Conservation (phyloP, 2,113 vertebrate species). For the Xiphophorus hellerii region DNA sequence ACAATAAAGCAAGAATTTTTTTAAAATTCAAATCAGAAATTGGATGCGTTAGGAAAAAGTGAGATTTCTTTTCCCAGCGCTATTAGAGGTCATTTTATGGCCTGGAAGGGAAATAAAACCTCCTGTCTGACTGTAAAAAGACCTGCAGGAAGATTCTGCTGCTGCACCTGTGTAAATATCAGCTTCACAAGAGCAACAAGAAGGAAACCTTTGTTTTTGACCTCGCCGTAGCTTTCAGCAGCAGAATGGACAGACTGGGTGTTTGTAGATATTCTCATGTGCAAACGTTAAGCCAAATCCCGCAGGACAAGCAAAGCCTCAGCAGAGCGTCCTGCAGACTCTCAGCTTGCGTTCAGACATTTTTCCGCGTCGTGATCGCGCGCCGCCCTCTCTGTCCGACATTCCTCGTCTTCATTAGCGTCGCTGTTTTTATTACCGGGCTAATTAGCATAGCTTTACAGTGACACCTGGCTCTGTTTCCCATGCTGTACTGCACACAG, state of each 20-base stretch:
- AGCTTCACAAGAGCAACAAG: not conserved
- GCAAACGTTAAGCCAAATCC: not conserved
- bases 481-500: conserved; percentile 33
- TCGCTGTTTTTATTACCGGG: conserved; percentile 61
- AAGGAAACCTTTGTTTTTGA: not conserved
- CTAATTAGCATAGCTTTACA: conserved; percentile 67
- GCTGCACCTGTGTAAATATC: conserved; percentile 9
- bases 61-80: too few species aligned
- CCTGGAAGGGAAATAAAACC: not conserved
- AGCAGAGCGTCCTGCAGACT: conserved; percentile 4
- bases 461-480: conserved; percentile 58
- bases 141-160: conserved; percentile 6
- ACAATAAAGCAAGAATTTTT: too few species aligned
- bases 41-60: too few species aligned
- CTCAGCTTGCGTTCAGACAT: conserved; percentile 51
- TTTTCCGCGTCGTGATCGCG: conserved; percentile 54
- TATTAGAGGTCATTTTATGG: not conserved
- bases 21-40: too few species aligned
- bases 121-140: conserved; percentile 1
- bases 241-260: not conserved
- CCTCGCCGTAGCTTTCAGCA: not conserved
- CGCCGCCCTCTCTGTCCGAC: conserved; percentile 42
- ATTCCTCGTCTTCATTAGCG: conserved; percentile 67
- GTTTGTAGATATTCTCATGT: not conserved
- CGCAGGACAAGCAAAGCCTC: too few species aligned